These are phyloP conservation scores for Monopterus albus DNA, from an alignment of 2,113 vertebrate genomes.

Conservation along the genomic window DNA sequence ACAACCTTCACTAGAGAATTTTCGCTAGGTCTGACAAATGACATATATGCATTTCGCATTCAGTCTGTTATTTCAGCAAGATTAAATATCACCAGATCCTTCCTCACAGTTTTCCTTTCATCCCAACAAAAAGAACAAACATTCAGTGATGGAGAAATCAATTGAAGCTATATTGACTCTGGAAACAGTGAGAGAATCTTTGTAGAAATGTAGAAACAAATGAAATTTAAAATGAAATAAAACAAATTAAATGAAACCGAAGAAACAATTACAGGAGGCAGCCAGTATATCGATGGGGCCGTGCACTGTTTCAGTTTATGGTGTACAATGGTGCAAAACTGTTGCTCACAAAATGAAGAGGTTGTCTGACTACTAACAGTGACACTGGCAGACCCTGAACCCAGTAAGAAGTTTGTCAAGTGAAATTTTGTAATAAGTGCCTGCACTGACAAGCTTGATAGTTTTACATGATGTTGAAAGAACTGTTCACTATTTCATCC, in stretches of 20 bases:
- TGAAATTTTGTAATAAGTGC: conserved; percentile 23
- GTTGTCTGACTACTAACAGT: conserved; percentile 42
- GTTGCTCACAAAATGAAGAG: conserved; percentile 37
- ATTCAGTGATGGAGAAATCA: conserved; percentile 35
- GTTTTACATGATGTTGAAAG: conserved; percentile 10
- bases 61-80: neutral
- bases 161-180: conserved; percentile 50
- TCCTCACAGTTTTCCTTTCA: neutral
- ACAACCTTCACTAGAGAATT: no score
- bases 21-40: no score
- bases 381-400: conserved; percentile 39
- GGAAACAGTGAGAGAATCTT: conserved; percentile 43
- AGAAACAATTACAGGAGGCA: conserved; percentile 59
- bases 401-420: conserved; percentile 30
- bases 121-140: conserved; percentile 47
- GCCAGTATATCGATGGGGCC: conserved; percentile 48
- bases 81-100: neutral
- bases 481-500: neutral
- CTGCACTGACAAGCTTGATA: neutral
- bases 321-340: conserved; percentile 52
- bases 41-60: no score
- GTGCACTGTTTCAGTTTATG: conserved; percentile 21
- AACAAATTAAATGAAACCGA: no score
- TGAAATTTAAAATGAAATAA: no score
- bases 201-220: no score